phyloP scores from a whole-genome alignment of 2,113 vertebrate species.

The Suricata suricatta region DNA sequence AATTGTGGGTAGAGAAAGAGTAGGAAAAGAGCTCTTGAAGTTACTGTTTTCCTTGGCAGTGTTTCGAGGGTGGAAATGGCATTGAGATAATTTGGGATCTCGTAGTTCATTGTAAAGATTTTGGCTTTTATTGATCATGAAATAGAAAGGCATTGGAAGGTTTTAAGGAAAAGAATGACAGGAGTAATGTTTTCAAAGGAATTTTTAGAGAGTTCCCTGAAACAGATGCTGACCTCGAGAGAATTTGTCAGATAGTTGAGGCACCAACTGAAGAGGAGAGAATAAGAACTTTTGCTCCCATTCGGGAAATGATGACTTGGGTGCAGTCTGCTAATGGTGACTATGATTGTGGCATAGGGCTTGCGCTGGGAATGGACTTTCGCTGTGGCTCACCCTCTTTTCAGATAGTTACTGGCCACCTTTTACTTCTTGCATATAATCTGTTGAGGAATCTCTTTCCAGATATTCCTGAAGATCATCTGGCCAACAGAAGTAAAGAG shows the following conservation, averaged over 20 bases:
- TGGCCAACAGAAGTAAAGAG: conserved; percentile 87
- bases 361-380: conserved; percentile 93
- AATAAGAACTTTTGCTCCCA: conserved; percentile 91
- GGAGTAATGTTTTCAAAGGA: not conserved
- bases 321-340: conserved; percentile 98
- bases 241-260: conserved; percentile 93
- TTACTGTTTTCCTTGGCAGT: not conserved
- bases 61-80: not conserved
- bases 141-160: not conserved
- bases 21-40: not conserved
- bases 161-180: not conserved
- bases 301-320: conserved; percentile 95
- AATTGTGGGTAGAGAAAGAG: too few species aligned
- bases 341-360: conserved; percentile 95
- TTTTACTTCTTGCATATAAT: conserved; percentile 92
- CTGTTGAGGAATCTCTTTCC: conserved; percentile 91
- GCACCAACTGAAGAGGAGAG: conserved; percentile 89
- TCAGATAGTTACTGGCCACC: conserved; percentile 92
- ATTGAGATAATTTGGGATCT: not conserved
- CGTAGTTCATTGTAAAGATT: not conserved
- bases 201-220: not conserved
- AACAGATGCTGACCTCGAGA: conserved; percentile 87
- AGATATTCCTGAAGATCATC: conserved; percentile 92
- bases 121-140: not conserved
- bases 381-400: conserved; percentile 95